A percentile compares a stretch with the other conserved stretches of the same genome.
phyloP scores from a whole-genome alignment of 2,888 invertebrate species.

The Nemoura dubitans region DNA sequence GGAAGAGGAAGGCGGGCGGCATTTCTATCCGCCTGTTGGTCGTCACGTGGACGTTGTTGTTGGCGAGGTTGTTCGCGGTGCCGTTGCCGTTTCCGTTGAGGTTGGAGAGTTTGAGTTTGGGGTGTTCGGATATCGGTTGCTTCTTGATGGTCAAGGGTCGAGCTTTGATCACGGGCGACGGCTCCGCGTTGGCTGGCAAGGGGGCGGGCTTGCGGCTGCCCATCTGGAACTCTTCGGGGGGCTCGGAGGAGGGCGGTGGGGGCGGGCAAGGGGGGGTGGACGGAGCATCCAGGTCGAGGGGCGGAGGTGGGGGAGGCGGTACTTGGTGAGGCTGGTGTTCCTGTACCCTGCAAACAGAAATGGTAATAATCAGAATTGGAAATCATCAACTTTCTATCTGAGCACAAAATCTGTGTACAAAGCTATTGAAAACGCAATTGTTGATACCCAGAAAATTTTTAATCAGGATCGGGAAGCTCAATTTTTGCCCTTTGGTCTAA shows the following conservation, averaged over 20 bases:
- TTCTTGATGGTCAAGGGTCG: conserved; percentile 86
- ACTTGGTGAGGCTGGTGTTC: conserved; percentile 40
- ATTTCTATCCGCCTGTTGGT: conserved; percentile 81
- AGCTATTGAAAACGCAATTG: too few species aligned
- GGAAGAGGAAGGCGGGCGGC: conserved; percentile 83
- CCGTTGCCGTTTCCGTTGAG: conserved; percentile 26
- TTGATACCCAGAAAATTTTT: too few species aligned
- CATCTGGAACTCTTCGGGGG: conserved; percentile 39
- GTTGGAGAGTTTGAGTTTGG: conserved; percentile 65
- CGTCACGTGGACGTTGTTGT: conserved; percentile 68
- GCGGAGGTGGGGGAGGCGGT: conserved; percentile 43
- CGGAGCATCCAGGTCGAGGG: conserved; percentile 34
- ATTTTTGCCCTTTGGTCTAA: too few species aligned
- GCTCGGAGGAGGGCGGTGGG: conserved; percentile 43
- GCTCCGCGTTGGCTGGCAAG: conserved; percentile 18
- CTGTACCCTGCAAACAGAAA: background rate
- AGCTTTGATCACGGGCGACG: conserved; percentile 71
- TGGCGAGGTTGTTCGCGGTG: conserved; percentile 58
- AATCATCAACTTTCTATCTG: too few species aligned
- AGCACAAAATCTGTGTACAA: too few species aligned
- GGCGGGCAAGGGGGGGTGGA: conserved; percentile 42
- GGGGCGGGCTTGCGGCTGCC: conserved; percentile 18
- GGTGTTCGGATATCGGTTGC: conserved; percentile 82
- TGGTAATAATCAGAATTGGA: too few species aligned
- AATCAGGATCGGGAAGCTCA: too few species aligned